A percentile compares a stretch with the other conserved stretches of the same genome.
These are phyloP conservation scores for Rhinophrynus dorsalis DNA, from an alignment of 2,797 vertebrate species.

Conservation along the genomic window DNA sequence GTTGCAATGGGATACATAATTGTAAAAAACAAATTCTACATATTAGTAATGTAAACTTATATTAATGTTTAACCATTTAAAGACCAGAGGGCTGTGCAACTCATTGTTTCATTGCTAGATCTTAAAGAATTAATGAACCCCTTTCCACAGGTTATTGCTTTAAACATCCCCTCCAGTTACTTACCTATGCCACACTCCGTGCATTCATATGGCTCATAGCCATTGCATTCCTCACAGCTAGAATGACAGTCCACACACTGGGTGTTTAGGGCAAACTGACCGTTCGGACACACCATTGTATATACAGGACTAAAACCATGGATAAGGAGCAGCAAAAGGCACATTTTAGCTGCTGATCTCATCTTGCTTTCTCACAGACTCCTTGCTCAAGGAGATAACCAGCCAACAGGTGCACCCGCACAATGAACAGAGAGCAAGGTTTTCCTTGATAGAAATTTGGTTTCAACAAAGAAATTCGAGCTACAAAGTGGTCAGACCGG, in stretches of 20 bases:
- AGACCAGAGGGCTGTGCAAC: no score
- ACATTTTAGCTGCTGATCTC: conserved; percentile 2
- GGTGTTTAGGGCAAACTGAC: conserved; percentile 70
- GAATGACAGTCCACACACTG: conserved; percentile 78
- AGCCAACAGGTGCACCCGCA: conserved; percentile 30
- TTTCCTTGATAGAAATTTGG: conserved; percentile 35
- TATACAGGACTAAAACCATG: conserved; percentile 16
- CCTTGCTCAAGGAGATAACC: not conserved
- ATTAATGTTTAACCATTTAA: no score
- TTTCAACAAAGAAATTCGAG: conserved; percentile 31
- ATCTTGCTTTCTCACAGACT: not conserved
- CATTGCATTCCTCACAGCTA: conserved; percentile 75
- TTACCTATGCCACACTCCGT: conserved; percentile 77
- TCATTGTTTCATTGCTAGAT: no score
- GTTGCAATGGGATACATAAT: no score
- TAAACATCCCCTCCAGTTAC: no score
- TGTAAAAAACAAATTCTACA: no score
- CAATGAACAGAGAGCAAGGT: conserved; percentile 24
- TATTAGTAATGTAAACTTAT: no score
- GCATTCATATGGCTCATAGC: conserved; percentile 78
- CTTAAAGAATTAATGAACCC: no score
- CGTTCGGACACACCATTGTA: conserved; percentile 64
- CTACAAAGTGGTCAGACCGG: conserved; percentile 37
- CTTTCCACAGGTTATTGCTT: no score
- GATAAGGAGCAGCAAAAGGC: not conserved